Conservation (phyloP, 1,140 invertebrate genomes). For the Condylostylus longicornis region DNA sequence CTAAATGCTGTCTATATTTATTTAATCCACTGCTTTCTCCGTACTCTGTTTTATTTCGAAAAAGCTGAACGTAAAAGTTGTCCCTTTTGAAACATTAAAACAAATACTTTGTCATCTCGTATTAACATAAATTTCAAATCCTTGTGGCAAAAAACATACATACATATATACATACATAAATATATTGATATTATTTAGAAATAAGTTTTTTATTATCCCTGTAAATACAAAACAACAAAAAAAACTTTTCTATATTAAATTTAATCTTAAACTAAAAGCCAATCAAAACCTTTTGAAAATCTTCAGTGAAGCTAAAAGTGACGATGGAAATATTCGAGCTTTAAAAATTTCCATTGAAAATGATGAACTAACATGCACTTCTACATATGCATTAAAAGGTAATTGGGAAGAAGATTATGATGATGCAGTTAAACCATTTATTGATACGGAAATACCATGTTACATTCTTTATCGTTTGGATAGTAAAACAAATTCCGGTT, state of each 20-base stretch:
- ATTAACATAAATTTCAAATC: too few relatives aligned
- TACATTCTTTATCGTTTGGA: conserved; percentile 88
- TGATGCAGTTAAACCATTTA: conserved; percentile 53
- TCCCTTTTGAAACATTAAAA: too few relatives aligned
- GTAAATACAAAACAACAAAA: background rate
- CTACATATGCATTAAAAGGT: conserved; percentile 47
- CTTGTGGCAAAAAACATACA: too few relatives aligned
- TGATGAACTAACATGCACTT: conserved; percentile 58
- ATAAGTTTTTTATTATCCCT: too few relatives aligned
- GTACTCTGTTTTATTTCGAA: too few relatives aligned
- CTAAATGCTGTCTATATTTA: too few relatives aligned
- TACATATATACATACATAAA: too few relatives aligned
- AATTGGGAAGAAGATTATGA: conserved; percentile 85
- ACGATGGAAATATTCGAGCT: conserved; percentile 59
- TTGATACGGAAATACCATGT: conserved; percentile 79
- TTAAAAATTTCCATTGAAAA: conserved; percentile 76
- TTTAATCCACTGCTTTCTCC: too few relatives aligned
- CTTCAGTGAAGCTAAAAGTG: conserved; percentile 68
- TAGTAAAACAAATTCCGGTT: conserved; percentile 55
- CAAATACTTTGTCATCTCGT: too few relatives aligned
- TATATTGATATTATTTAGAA: too few relatives aligned
- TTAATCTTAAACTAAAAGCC: conserved; percentile 41
- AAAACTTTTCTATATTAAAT: background rate
- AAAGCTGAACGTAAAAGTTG: too few relatives aligned
- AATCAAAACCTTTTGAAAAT: conserved; percentile 66